phyloP scores from a whole-genome alignment of 92 coral and sea anemone genomes.

The Metridium senile region DNA sequence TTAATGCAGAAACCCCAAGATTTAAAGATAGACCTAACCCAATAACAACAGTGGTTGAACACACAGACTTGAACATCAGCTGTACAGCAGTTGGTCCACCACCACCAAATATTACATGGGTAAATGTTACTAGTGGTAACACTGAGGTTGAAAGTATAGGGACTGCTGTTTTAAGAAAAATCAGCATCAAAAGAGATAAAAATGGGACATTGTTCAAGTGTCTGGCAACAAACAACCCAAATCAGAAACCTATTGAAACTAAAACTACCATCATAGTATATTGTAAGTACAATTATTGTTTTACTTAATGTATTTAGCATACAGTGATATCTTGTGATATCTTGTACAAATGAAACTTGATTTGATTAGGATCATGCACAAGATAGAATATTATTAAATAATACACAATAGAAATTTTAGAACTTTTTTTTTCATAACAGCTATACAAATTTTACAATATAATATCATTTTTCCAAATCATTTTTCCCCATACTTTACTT shows the following conservation, averaged over 20 bases:
- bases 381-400: too few relatives aligned
- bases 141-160: not conserved
- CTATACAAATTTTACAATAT: too few relatives aligned
- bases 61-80: conserved; percentile 9
- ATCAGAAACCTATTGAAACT: not conserved
- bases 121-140: not conserved
- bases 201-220: not conserved
- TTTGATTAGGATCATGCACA: too few relatives aligned
- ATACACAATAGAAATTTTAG: too few relatives aligned
- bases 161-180: not conserved
- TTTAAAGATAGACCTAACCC: not conserved
- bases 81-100: conserved; percentile 26
- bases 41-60: not conserved
- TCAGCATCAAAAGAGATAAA: not conserved
- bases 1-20: conserved; percentile 5
- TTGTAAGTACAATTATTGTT: conserved; percentile 10
- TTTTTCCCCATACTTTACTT: too few relatives aligned
- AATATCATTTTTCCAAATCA: too few relatives aligned
- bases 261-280: not conserved
- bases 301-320: not conserved
- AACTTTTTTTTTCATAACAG: too few relatives aligned
- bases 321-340: not conserved
- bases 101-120: conserved; percentile 19
- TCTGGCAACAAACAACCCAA: conserved; percentile 21
- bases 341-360: too few relatives aligned